A percentile compares a stretch with the other conserved stretches of the same genome.
phyloP scores from a whole-genome alignment of 1,140 invertebrate genomes.

The Anoplophora glabripennis region DNA sequence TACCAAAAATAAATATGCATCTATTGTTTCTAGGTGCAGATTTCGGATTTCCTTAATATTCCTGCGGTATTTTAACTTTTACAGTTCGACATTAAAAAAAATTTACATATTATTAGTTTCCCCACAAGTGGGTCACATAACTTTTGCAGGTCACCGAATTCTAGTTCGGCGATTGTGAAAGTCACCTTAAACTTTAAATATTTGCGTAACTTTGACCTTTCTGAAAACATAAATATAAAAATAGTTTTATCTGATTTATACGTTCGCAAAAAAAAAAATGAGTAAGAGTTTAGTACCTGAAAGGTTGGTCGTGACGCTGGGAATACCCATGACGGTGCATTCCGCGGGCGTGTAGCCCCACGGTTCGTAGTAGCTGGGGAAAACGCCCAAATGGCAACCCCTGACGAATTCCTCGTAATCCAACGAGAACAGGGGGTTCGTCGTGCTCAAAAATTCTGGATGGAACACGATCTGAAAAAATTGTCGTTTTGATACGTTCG shows the following conservation, averaged over 20 bases:
- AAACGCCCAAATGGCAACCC: constrained; percentile 94
- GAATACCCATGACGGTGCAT: constrained; percentile 95
- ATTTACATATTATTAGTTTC: no score
- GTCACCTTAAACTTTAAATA: no score
- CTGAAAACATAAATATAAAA: no score
- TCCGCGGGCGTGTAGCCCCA: constrained; percentile 99
- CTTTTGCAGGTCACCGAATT: no score
- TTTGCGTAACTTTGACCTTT: no score
- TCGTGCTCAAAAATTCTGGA: constrained; percentile 97
- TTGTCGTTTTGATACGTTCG: neutral
- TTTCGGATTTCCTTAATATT: no score
- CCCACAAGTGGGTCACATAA: no score
- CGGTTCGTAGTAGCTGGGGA: constrained; percentile 99
- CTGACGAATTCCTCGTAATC: constrained; percentile 99
- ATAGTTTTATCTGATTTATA: neutral
- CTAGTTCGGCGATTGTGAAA: no score
- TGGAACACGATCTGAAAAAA: constrained; percentile 88
- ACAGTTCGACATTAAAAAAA: no score
- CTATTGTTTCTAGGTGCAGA: neutral
- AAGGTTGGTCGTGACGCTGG: constrained; percentile 75
- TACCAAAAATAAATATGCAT: neutral
- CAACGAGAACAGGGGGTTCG: constrained; percentile 95
- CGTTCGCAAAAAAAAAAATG: neutral
- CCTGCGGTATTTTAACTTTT: no score
- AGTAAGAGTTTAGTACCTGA: constrained; percentile 63